Base-by-base conservation (phyloP, 2,113 vertebrate genomes). In the Notarius quadriscutis region DNA sequence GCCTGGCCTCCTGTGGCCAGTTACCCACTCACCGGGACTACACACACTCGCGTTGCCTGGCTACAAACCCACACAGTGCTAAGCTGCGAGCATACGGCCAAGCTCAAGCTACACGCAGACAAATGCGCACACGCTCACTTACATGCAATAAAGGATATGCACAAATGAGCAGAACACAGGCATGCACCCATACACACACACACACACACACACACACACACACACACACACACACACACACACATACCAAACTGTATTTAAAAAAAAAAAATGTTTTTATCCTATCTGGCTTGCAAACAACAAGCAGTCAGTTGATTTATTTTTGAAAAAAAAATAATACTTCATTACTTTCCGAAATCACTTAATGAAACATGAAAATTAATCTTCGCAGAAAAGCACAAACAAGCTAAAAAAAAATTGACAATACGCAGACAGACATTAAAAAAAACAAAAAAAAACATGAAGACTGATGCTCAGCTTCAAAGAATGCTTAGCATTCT, bases 1-100 rank as follows among this genome's bases (percentile, higher is more conserved):
- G 83, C 91, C 91, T 93, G 88, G 91, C 90, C 90, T 92, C 92
- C 91, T 91, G 90, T 89, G 88, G 91, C 89, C 91, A 91, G 90
- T 87, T 90, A 92, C 86, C 89, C 79, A 77, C 92, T 91, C 87
- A 85, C 90, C 82, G 83, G 90, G 90, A 89, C 91, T 86, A 77
- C 83, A 81, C 91, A 89, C 84, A 88, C 84, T 82, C 63, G 53
- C 84, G 89, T 90, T 92, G 90, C 90, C 89, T 90, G 91, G 91
- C 90, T 89, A 91, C 89, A 89, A 85, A 88, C 86, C 82, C 86
- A 86, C 87, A 85, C 71, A 88, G 86, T 22, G 60, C 82, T 89
- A 84, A 80, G 74, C 81, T 80, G 80, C 11, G 63, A 90, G 78
- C 82, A 88, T 83, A 85, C 75, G 60, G 80, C 86, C 65, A 34